phyloP scores from a whole-genome alignment of 2,797 vertebrate species.

The Pristis pectinata region DNA sequence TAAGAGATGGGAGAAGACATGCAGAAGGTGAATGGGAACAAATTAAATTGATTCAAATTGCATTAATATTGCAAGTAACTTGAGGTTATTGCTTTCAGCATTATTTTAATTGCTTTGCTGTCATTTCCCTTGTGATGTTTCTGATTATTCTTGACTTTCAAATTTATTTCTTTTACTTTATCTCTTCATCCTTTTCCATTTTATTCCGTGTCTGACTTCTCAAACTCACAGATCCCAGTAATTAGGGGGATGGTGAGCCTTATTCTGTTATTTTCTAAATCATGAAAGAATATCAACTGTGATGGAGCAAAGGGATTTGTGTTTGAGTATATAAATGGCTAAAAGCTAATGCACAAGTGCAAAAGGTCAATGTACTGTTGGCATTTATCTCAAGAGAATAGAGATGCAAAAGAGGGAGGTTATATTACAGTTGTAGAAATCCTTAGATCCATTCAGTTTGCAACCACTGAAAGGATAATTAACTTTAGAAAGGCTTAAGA shows the following conservation, averaged over 20 bases:
- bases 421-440: neutral
- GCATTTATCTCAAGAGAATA: neutral
- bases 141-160: neutral
- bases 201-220: neutral
- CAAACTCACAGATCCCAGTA: neutral
- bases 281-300: neutral
- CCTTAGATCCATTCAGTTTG: neutral
- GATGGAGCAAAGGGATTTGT: neutral
- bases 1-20: neutral
- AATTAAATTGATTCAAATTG: neutral
- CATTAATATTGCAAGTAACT: neutral
- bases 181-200: neutral
- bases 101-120: neutral
- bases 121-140: neutral
- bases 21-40: neutral
- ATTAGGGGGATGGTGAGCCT: neutral
- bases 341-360: neutral
- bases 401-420: neutral
- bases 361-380: neutral
- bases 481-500: neutral
- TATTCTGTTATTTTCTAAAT: neutral
- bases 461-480: neutral
- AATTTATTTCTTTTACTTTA: neutral
- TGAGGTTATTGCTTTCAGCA: neutral
- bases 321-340: neutral